Percentiles rank a stretch among this genome's conserved stretches.
Evolutionary conservation across 2,888 invertebrate species (phyloP).

Genomic region (Toxonevra muliebris): DNA sequence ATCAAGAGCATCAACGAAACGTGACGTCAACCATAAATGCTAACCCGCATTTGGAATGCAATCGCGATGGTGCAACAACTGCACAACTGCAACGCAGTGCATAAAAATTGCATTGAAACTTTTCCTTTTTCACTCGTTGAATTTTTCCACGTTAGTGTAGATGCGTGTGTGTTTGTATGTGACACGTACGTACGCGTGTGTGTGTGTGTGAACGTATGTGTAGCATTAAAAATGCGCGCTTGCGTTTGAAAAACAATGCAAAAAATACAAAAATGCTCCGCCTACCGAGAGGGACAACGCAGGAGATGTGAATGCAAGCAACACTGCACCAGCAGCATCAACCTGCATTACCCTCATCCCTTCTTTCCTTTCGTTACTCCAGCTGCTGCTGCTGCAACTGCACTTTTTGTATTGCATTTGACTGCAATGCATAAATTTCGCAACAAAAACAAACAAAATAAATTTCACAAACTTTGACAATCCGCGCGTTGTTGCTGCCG

Average conservation of each 20-base stretch:
- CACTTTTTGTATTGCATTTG: slow-evolving; percentile 24
- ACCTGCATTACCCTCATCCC: no score
- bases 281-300: slow-evolving; percentile 45
- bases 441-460: slow-evolving; percentile 8
- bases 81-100: slow-evolving; percentile 19
- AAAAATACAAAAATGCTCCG: slow-evolving; percentile 62
- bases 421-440: slow-evolving; percentile 10
- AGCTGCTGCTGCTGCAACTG: slow-evolving; percentile 16
- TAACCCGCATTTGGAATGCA: slow-evolving; percentile 50
- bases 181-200: slow-evolving; percentile 15
- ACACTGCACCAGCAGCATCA: no score
- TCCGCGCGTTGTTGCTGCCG: slow-evolving; percentile 17
- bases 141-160: slow-evolving; percentile 14
- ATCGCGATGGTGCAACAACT: slow-evolving; percentile 29
- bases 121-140: slow-evolving; percentile 30
- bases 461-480: slow-evolving; percentile 45
- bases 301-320: no score
- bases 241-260: slow-evolving; percentile 59
- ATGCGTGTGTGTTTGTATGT: neutral
- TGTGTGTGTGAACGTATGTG: slow-evolving; percentile 21
- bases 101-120: slow-evolving; percentile 35
- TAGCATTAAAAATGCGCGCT: slow-evolving; percentile 62
- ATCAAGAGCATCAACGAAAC: neutral
- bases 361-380: neutral
- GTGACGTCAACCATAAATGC: slow-evolving; percentile 24